These are phyloP conservation scores for Neodiprion pinetum DNA, from an alignment of 1,140 invertebrate genomes.

Conservation along the genomic window DNA sequence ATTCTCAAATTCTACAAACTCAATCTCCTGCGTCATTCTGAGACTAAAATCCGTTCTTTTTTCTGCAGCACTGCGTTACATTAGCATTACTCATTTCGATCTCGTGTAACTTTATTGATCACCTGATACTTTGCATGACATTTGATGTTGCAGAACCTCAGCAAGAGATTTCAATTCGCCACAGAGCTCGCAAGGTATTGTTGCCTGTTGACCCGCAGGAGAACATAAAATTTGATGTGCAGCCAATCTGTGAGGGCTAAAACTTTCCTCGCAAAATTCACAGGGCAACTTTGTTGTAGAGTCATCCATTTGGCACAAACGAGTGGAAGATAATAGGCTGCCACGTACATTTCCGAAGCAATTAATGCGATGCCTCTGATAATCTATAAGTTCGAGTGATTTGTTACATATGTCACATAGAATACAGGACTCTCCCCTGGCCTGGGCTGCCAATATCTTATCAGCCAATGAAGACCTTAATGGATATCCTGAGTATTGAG, in stretches of 20 bases:
- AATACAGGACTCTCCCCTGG: neutral
- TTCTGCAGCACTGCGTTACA: too few species aligned
- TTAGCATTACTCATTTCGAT: too few species aligned
- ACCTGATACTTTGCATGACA: neutral
- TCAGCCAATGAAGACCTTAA: too few species aligned
- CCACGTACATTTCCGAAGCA: neutral
- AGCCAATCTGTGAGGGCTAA: neutral
- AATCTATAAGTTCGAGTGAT: neutral
- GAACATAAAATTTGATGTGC: neutral
- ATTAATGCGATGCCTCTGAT: neutral
- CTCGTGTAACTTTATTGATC: neutral
- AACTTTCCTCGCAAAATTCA: neutral
- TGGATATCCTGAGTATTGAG: neutral
- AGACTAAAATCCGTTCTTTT: too few species aligned
- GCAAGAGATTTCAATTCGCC: neutral
- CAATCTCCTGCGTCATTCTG: too few species aligned
- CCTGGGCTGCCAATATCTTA: neutral
- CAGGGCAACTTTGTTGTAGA: neutral
- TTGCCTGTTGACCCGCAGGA: neutral
- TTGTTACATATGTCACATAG: neutral
- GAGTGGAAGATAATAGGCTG: too few species aligned
- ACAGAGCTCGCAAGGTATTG: neutral
- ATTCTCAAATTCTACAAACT: too few species aligned
- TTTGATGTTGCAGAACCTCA: neutral
- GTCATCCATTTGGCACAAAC: neutral